Evolutionary conservation across 2,797 vertebrate genomes (phyloP), one percentile per base, ranked within the genome.

Genomic region (Clamator glandarius): DNA sequence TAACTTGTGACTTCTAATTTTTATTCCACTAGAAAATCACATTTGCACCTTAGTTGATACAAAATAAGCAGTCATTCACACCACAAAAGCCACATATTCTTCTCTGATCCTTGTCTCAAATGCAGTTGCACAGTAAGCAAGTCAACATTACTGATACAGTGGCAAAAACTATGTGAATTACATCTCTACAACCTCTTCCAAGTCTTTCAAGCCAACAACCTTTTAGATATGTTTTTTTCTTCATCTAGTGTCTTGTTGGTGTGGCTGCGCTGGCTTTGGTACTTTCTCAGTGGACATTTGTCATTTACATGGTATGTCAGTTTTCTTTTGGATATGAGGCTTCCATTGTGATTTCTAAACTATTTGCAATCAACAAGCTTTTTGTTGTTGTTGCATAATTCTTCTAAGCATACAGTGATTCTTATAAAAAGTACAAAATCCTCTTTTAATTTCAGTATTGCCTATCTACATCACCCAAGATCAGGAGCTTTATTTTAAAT

Each of bases 71-170:
- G 70, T 48, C 4, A 57, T 75, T 84, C 44, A 85, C 20, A 42
- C 17, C 15, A 72, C 4, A 28, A 52, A 81, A 78, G 4, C 7
- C 25, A 68, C 15, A 18, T 12, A 15, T 59, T 62, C 13, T 87
- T 50, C 70, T 86, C 69, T 87, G 31, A 84, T 61, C 24, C 9
- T 75, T 81, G 33, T 78, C 35, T 74, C 23, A 24, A 1, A 15
- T 23, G 15, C 11, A 76, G 26, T n/a, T 93, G 44, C 41, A 55
- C n/a, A 68, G 20, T 64, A 82, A 62, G 3, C 8, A 72, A 79
- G 19, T 12, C 17, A 63, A 11, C 0, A 0, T 57, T 57, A 48
- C 14, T 73, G 24, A 25, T n/a, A 33, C 4, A 35, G 15, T n/a
- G 42, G 24, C 33, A 70, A 77, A 91, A 87, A 5, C 23, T 48